Conservation (phyloP, 2,888 invertebrate genomes). For the Himalopsyche anomala region DNA sequence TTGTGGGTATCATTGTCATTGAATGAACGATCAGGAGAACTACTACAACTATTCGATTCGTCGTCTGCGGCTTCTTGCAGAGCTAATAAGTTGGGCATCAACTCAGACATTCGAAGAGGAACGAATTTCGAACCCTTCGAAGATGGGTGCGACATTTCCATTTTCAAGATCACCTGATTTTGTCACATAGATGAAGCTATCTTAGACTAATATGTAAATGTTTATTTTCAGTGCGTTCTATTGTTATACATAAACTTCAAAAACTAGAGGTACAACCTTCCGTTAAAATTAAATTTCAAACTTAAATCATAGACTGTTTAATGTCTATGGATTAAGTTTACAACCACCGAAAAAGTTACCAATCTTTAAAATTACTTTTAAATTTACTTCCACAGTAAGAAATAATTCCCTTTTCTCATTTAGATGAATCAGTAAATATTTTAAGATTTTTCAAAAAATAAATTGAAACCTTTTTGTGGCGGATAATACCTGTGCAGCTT, state of each 20-base stretch:
- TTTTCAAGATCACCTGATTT: background rate
- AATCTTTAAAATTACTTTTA: too few relatives aligned
- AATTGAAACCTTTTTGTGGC: too few relatives aligned
- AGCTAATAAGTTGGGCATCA: constrained; percentile 73
- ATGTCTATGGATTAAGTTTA: too few relatives aligned
- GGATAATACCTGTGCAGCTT: too few relatives aligned
- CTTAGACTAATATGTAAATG: background rate
- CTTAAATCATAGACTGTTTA: too few relatives aligned
- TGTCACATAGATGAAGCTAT: background rate
- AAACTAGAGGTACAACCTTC: background rate
- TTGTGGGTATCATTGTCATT: constrained; percentile 68
- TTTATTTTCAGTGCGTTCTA: too few relatives aligned
- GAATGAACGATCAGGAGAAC: constrained; percentile 72
- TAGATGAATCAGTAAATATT: too few relatives aligned
- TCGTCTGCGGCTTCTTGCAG: constrained; percentile 69
- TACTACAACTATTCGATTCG: constrained; percentile 70
- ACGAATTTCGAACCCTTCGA: constrained; percentile 73
- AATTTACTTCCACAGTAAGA: too few relatives aligned
- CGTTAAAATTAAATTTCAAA: background rate
- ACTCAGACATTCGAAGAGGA: constrained; percentile 75
- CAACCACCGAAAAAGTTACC: too few relatives aligned
- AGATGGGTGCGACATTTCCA: constrained; percentile 71
- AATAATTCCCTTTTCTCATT: too few relatives aligned
- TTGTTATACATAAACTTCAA: background rate
- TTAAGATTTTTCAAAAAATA: too few relatives aligned